These are phyloP conservation scores for Dendrocincla fuliginosa DNA, from an alignment of 2,797 vertebrate species.

Conservation along the genomic window DNA sequence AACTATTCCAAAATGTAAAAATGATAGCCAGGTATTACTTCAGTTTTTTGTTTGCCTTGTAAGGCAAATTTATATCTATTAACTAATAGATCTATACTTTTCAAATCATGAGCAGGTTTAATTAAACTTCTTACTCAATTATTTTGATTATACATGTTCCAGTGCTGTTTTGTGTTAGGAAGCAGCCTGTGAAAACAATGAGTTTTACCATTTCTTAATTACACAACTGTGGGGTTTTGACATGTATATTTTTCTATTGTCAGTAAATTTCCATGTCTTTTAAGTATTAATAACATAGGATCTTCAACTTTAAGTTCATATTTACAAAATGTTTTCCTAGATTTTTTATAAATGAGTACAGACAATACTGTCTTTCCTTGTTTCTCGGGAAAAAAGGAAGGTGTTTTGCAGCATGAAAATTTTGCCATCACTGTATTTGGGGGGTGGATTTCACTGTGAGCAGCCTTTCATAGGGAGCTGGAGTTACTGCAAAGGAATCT, in stretches of 20 bases:
- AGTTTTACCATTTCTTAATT: not conserved
- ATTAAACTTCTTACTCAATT: not conserved
- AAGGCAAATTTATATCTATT: not conserved
- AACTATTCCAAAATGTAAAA: not conserved
- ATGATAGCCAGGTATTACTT: not conserved
- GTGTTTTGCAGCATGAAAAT: not conserved
- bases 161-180: not conserved
- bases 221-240: not conserved
- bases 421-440: not conserved
- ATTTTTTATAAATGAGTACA: not conserved
- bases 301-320: not conserved
- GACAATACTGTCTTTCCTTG: not conserved
- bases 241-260: not conserved
- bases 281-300: not conserved
- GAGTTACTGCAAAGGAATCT: not conserved
- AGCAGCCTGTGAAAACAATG: not conserved
- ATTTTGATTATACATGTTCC: not conserved
- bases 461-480: not conserved
- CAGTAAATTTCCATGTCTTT: not conserved
- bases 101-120: not conserved
- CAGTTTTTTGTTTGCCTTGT: not conserved
- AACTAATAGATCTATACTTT: not conserved
- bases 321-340: not conserved
- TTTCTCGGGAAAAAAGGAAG: not conserved
- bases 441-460: not conserved